Conservation (phyloP, 2,797 vertebrate genomes). For the Rousettus madagascariensis region DNA sequence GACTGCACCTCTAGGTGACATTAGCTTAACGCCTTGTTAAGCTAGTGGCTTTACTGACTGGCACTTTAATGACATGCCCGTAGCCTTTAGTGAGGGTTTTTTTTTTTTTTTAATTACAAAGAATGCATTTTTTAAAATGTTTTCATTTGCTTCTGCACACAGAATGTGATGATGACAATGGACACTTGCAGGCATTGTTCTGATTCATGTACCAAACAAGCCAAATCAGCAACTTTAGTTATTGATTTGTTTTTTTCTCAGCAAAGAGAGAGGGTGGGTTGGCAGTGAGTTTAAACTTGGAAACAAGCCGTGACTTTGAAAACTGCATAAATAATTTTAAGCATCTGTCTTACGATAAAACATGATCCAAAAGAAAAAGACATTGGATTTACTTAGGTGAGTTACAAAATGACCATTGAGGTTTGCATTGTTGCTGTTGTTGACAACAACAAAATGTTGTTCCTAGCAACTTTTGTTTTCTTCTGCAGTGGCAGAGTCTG, state of each 20-base stretch:
- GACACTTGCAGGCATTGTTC: not conserved
- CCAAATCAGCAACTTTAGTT: not conserved
- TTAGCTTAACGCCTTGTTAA: not conserved
- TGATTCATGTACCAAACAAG: not conserved
- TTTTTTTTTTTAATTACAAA: not conserved
- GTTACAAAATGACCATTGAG: not conserved
- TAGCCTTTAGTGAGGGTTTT: not conserved
- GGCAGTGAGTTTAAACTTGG: not conserved
- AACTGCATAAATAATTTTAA: not conserved
- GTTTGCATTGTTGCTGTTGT: not conserved
- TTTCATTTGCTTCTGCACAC: not conserved
- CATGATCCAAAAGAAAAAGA: not conserved
- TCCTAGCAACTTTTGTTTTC: not conserved
- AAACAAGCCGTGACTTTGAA: not conserved
- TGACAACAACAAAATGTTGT: not conserved
- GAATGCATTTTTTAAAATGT: not conserved
- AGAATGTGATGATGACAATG: not conserved
- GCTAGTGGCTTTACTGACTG: not conserved
- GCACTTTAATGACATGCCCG: not conserved
- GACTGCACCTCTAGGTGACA: not conserved
- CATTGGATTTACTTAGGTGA: not conserved
- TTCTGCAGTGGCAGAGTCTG: not conserved
- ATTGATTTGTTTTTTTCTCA: not conserved
- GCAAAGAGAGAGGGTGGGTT: not conserved
- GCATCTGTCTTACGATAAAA: not conserved